These are phyloP conservation scores for Drosophila pseudoobscura DNA, from an alignment of 1,140 invertebrate genomes.

Conservation along the genomic window DNA sequence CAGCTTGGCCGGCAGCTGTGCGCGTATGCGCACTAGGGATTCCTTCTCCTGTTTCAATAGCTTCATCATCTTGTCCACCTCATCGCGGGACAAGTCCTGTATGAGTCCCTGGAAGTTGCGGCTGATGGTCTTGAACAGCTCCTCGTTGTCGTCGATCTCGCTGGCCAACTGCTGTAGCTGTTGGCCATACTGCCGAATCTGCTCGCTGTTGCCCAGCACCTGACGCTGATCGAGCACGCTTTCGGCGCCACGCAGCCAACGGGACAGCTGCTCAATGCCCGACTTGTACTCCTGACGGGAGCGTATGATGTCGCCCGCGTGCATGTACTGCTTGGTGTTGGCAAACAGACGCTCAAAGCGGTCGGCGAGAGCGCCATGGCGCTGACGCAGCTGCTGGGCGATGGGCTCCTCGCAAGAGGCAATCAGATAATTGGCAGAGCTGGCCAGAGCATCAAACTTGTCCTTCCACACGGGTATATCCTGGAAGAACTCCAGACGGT, in stretches of 20 bases:
- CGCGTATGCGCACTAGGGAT: constrained; percentile 91
- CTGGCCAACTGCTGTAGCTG: constrained; percentile 90
- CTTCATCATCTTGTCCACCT: constrained; percentile 95
- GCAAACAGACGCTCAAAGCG: constrained; percentile 93
- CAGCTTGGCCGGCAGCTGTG: constrained; percentile 90
- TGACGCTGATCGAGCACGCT: constrained; percentile 86
- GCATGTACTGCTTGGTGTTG: constrained; percentile 92
- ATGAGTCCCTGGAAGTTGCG: constrained; percentile 95
- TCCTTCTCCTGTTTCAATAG: constrained; percentile 95
- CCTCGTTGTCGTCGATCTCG: constrained; percentile 94
- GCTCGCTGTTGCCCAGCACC: constrained; percentile 89
- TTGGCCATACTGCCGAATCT: constrained; percentile 91
- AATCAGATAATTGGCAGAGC: constrained; percentile 94
- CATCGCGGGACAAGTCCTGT: constrained; percentile 93
- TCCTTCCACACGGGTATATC: constrained; percentile 95
- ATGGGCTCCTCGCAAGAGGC: constrained; percentile 93
- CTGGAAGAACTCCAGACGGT: constrained; percentile 94
- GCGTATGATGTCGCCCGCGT: constrained; percentile 93
- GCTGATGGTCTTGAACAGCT: constrained; percentile 93
- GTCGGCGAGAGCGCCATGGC: constrained; percentile 88
- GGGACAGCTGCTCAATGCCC: constrained; percentile 90
- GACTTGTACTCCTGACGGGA: constrained; percentile 91
- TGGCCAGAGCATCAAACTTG: constrained; percentile 91
- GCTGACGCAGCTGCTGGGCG: constrained; percentile 89
- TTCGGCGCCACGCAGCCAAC: constrained; percentile 92